Base-by-base conservation (phyloP, 2,797 vertebrate species). In the Lacerta bilineata region DNA sequence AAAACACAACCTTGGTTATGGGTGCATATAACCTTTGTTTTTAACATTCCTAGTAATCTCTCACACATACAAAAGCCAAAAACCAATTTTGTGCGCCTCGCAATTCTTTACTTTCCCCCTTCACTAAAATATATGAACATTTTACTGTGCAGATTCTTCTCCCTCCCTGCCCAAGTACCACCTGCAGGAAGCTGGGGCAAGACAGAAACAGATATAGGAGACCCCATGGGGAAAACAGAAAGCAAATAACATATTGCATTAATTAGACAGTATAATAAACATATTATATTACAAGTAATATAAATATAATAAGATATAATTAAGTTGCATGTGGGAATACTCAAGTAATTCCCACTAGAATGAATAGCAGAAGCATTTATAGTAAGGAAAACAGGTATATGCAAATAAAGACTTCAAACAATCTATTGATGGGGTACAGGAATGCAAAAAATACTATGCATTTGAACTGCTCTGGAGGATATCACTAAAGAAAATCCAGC, bases 191-290 rank as follows among this genome's bases (percentile, higher is more conserved):
- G 36, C n/a, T 39, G 25, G 20, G 55, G 23, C 8, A 61, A 64
- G 79, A 11, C 33, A 41, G 59, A 81, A 81, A 41, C 64, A 66
- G 15, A 82, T 81, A 43, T 18, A 68, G 2, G 36, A 39, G 33
- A 66, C 25, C 33, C 59, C 55, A 66, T 23, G 33, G 25, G 80
- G 61, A 43, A 82, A 82, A 82, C 41, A 82, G 36, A 82, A 68
- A 82, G 36, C 39, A 82, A 82, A 80, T 41, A 77, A 59, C 13
- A 82, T 43, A 27, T 68, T 80, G 13, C 27, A 41, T 81, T 81
- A 66, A 66, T 82, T 39, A 66, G 39, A 20, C 50, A 27, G 33
- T 61, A 59, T 55, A 79, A 79, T 79, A 46, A 55, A 59, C 33
- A 80, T 64, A 78, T 50, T 43, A 25, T 43, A 29, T 46, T 78